phyloP scores from a whole-genome alignment of 2,888 invertebrate genomes.

The Napeogenes inachia region DNA sequence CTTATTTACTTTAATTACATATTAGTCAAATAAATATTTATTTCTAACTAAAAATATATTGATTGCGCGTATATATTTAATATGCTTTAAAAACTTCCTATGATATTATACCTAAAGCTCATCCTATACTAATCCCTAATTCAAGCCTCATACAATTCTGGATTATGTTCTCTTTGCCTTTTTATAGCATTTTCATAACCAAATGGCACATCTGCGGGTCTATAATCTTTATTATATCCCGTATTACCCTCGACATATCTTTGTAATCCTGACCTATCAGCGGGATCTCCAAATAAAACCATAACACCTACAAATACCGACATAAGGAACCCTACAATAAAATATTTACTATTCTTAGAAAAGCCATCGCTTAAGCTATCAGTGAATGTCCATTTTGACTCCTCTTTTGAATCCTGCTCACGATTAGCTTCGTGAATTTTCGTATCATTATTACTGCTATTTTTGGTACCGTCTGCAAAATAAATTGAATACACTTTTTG shows the following conservation, averaged over 20 bases:
- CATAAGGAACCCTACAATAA: constrained; percentile 50
- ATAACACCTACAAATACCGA: constrained; percentile 36
- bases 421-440: constrained; percentile 60
- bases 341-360: constrained; percentile 43
- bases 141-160: constrained; percentile 57
- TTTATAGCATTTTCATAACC: constrained; percentile 54
- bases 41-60: neutral
- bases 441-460: constrained; percentile 44
- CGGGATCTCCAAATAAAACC: constrained; percentile 38
- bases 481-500: constrained; percentile 40
- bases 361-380: constrained; percentile 53
- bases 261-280: constrained; percentile 36
- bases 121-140: neutral
- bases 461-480: constrained; percentile 64
- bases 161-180: constrained; percentile 46
- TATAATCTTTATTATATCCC: constrained; percentile 14
- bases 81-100: constrained; percentile 9
- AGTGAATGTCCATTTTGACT: constrained; percentile 51
- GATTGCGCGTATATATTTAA: constrained; percentile 19
- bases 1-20: constrained; percentile 28
- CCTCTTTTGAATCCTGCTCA: constrained; percentile 44
- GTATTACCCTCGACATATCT: constrained; percentile 36
- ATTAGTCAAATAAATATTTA: constrained; percentile 10
- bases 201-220: constrained; percentile 44
- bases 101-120: constrained; percentile 1